Base-by-base conservation (phyloP, 2,888 invertebrate genomes). In the Polymixis lichenea region DNA sequence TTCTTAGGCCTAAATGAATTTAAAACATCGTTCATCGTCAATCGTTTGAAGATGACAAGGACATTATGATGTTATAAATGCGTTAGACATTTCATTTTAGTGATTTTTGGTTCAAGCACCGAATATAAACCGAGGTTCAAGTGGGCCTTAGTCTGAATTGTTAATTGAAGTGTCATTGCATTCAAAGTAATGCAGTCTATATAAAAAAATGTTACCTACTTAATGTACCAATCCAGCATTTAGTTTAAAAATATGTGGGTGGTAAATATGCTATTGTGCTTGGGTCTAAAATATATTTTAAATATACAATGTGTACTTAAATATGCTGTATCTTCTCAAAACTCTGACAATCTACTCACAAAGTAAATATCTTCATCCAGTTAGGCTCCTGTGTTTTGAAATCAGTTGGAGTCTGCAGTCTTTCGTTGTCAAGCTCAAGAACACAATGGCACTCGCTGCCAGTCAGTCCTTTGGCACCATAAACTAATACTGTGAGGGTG, bases 301-400 rank as follows among this genome's bases (percentile, higher is more conserved):
- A 64, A 15, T 38, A 22, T 28, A 19, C 9, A 15, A 61, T 38
- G 15, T 38, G 61, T 22, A 6, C n/a, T 43, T n/a, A 62, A 1
- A 17, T n/a, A 38, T 17, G 6, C 43, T 7, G 46, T 25, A 19
- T 25, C 7, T 25, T 19, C 46, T 25, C 15, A 49, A 49, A 46
- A 25, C 25, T 5, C 25, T 49, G 25, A 49, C 5, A 51, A 8
- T 51, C 53, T 56, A 97, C 98, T 97, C 95, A 99, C 99, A 99
- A 99, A 58, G 98, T 98, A 94, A 99, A 99, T 86, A 99, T 98
- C 95, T 99, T 99, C 96, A 99, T 99, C 99, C 99, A 99, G 87
- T 98, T 98, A 0, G 99, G 99, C 73, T 98, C 97, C 56, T 99
- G 96, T 0, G 99, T 99, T 95, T 99, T 99, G 93, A 98, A 98